phyloP scores from a whole-genome alignment of 2,113 vertebrate species.

The Otus sunia region DNA sequence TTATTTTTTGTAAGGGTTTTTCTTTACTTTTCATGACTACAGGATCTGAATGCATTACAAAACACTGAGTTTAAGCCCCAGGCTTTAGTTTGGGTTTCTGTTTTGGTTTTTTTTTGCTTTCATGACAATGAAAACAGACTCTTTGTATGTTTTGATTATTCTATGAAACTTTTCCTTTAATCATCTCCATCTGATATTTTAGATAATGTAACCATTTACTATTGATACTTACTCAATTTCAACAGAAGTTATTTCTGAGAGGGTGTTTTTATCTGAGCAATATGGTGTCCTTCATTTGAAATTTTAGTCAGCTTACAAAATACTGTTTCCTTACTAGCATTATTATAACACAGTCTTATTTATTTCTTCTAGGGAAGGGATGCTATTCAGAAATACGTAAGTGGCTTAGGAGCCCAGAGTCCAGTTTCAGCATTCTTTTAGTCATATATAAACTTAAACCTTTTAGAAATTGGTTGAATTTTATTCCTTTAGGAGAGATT shows the following conservation, averaged over 20 bases:
- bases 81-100: neutral
- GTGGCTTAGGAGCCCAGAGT: neutral
- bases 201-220: neutral
- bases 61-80: neutral
- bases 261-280: neutral
- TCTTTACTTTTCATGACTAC: neutral
- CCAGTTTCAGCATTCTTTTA: neutral
- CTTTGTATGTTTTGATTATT: neutral
- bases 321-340: neutral
- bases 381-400: neutral
- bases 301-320: neutral
- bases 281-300: neutral
- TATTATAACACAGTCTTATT: neutral
- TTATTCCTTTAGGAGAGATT: neutral
- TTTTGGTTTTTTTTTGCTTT: neutral
- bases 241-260: neutral
- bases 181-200: neutral
- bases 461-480: neutral
- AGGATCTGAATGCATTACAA: neutral
- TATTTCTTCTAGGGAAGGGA: neutral
- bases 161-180: neutral
- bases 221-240: neutral
- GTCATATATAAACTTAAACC: neutral
- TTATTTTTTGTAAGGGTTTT: neutral
- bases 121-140: neutral